phyloP scores from a whole-genome alignment of 64 coral and sea anemone species.

The Hydrozoanthus tunicans region DNA sequence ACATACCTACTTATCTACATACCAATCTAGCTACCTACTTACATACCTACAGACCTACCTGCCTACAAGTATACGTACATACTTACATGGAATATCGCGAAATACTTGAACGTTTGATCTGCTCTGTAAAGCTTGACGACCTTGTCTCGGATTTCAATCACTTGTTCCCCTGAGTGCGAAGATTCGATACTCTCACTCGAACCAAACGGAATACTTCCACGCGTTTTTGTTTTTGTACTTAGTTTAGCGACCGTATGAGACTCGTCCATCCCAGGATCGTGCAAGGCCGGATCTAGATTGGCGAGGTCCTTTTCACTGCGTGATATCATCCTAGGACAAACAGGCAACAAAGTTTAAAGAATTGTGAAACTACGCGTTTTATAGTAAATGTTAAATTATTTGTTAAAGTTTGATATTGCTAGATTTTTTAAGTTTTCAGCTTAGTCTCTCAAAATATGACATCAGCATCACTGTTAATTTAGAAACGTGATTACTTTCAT shows the following conservation, averaged over 20 bases:
- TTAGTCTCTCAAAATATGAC: not conserved
- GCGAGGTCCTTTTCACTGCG: slow-evolving; percentile 79
- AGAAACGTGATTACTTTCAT: not conserved
- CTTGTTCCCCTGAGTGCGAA: slow-evolving; percentile 59
- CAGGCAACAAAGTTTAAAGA: not conserved
- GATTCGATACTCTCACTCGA: slow-evolving; percentile 84
- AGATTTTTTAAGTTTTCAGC: not conserved
- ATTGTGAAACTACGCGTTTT: not conserved
- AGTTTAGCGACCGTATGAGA: slow-evolving; percentile 65
- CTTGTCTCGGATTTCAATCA: slow-evolving; percentile 71
- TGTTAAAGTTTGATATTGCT: too few species aligned
- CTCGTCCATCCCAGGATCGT: slow-evolving; percentile 57
- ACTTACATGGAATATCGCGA: slow-evolving; percentile 88
- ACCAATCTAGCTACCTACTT: too few species aligned
- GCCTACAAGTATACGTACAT: not conserved
- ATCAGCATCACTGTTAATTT: not conserved
- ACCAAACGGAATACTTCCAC: slow-evolving; percentile 77
- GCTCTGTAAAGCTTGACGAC: slow-evolving; percentile 89
- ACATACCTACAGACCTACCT: too few species aligned
- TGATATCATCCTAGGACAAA: slow-evolving; percentile 76
- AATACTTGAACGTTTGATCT: slow-evolving; percentile 97
- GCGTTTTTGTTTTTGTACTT: slow-evolving; percentile 50
- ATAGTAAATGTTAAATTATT: not conserved
- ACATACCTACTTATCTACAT: too few species aligned
- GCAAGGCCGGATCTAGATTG: slow-evolving; percentile 70